phyloP scores from a whole-genome alignment of 2,113 vertebrate species.

The Eupsittula cactorum region DNA sequence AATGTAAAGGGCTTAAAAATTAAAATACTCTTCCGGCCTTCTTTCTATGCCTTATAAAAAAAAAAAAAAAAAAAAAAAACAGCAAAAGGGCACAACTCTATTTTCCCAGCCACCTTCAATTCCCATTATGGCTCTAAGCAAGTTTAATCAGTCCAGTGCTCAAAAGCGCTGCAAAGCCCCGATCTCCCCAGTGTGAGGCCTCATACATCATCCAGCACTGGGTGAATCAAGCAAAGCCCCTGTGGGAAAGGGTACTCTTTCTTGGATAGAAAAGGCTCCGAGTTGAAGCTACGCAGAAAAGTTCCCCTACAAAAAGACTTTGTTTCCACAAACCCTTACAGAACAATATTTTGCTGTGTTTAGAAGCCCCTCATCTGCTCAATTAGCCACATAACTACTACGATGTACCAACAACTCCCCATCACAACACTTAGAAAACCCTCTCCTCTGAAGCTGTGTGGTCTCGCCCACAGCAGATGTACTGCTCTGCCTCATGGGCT shows the following conservation, averaged over 20 bases:
- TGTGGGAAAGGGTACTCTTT: not conserved
- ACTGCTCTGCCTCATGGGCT: not conserved
- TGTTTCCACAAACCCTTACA: not conserved
- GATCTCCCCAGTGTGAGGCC: fast-evolving
- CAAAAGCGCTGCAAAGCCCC: not conserved
- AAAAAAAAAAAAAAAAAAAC: no score
- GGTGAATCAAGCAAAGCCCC: not conserved
- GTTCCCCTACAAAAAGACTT: not conserved
- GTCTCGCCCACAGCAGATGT: not conserved
- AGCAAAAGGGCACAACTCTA: not conserved
- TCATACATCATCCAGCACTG: fast-evolving
- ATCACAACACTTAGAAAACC: not conserved
- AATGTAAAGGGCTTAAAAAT: not conserved
- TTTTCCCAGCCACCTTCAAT: not conserved
- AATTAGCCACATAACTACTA: not conserved
- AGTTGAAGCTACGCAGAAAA: not conserved
- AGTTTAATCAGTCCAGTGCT: not conserved
- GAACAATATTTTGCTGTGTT: not conserved
- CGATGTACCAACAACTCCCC: not conserved
- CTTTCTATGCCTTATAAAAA: not conserved
- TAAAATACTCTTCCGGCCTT: not conserved
- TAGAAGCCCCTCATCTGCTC: not conserved
- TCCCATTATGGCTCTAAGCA: not conserved
- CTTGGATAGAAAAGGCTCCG: fast-evolving
- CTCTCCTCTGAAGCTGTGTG: not conserved